Conservation (phyloP, 1,140 invertebrate genomes). For the Cydia amplana region DNA sequence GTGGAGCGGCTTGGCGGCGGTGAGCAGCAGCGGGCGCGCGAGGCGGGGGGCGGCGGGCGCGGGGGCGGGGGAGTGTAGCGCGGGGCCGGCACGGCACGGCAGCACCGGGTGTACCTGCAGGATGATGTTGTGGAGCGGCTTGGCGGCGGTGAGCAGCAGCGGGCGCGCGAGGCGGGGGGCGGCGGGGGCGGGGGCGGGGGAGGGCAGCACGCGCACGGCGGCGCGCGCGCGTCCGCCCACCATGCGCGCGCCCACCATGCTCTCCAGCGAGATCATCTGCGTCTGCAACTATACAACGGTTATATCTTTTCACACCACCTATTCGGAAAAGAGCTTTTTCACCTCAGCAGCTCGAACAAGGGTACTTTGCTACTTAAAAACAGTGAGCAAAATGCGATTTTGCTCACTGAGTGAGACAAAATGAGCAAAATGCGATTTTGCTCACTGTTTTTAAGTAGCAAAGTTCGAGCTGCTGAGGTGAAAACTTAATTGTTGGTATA, state of each 20-base stretch:
- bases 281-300: constrained; percentile 44
- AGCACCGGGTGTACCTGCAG: constrained; percentile 47
- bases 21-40: constrained; percentile 58
- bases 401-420: too few species aligned
- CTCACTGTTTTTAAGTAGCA: too few species aligned
- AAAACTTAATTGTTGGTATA: too few species aligned
- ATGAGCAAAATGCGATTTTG: too few species aligned
- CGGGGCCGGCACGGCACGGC: too few species aligned
- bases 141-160: constrained; percentile 59
- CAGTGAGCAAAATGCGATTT: too few species aligned
- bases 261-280: constrained; percentile 68
- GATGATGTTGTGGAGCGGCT: constrained; percentile 69
- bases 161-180: constrained; percentile 51
- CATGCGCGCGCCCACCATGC: constrained; percentile 42
- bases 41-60: constrained; percentile 48
- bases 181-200: constrained; percentile 40
- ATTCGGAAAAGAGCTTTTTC: too few species aligned
- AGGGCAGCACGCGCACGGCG: constrained; percentile 31
- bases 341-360: too few species aligned
- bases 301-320: background rate
- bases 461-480: too few species aligned
- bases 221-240: background rate
- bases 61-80: too few species aligned
- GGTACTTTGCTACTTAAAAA: too few species aligned
- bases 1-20: constrained; percentile 63